Base-by-base conservation (phyloP, 1,140 invertebrate genomes). In the Lethrus apterus region DNA sequence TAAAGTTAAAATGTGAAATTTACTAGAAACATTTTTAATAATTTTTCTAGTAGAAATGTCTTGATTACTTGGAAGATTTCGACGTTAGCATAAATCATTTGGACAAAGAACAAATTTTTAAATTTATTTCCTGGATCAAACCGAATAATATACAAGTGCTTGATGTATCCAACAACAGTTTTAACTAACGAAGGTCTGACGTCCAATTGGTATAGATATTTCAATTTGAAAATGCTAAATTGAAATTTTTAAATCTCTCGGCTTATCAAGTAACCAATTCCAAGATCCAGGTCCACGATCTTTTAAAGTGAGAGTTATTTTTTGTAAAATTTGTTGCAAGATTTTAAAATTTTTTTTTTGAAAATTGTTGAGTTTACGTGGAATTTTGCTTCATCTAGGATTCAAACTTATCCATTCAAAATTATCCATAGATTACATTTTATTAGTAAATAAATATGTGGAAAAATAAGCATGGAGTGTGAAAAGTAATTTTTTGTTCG, bases 81-180 rank as follows among this genome's bases (percentile, higher is more conserved):
- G 70, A 79, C 62, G 49, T 79, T 0, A 77, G 77, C 55, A 72
- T 74, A 55, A 80, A 80, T 64, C 56, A 67, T 10, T 51, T 80
- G 2, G 69, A 62, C 20, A 64, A 66, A 18, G 56, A 60, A 1
- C 61, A 68, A n/a, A 51, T 79, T 0, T 58, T 47, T 36, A 66
- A 59, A 57, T 53, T 75, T 30, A 46, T 73, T 41, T 57, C 62
- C 0, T 61, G 56, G 29, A 56, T 71, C 11, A 67, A 69, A 63
- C 54, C 64, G 1, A 65, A 63, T 58, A 46, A 64, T 8, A 26
- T 75, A 15, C 58, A 61, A 30, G 61, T 66, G 31, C 59, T 75
- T 47, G 66, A 74, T 36, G 49, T 74, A 18, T 56, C 54, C 5
- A 52, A 56, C 14, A 71, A 73, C 45, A 62, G 57, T 57, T 45